phyloP scores from a whole-genome alignment of 2,113 vertebrate genomes.

The Hippocampus guttulatus region DNA sequence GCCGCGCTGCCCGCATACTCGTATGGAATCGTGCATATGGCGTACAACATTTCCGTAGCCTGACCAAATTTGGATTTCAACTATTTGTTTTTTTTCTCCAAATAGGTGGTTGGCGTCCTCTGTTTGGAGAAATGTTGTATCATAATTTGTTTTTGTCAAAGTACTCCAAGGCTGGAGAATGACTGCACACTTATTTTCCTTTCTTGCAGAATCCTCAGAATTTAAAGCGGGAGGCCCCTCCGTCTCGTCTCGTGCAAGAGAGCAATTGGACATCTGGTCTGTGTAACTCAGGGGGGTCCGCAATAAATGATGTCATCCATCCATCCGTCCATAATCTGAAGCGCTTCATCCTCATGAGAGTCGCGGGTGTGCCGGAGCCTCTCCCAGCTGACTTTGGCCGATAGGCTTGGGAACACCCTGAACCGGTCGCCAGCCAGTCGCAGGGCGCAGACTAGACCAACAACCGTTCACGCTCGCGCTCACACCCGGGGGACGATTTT shows the following conservation, averaged over 20 bases:
- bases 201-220: neutral
- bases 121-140: neutral
- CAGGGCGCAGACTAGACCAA: neutral
- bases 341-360: too few species aligned
- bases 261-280: neutral
- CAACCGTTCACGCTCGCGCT: neutral
- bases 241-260: neutral
- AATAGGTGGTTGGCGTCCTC: neutral
- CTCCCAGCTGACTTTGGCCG: too few species aligned
- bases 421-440: too few species aligned
- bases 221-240: neutral
- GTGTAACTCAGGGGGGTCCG: neutral
- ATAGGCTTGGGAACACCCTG: too few species aligned
- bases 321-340: too few species aligned
- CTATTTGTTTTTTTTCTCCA: too few species aligned
- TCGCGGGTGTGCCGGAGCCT: too few species aligned
- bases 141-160: neutral
- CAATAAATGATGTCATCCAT: neutral
- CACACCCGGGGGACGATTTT: neutral
- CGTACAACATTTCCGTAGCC: too few species aligned
- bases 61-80: neutral
- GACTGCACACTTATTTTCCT: neutral
- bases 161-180: neutral
- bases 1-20: too few species aligned
- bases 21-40: too few species aligned